Evolutionary conservation across 1,140 invertebrate genomes (phyloP).

Genomic region (Pseudomyrmex sp.): DNA sequence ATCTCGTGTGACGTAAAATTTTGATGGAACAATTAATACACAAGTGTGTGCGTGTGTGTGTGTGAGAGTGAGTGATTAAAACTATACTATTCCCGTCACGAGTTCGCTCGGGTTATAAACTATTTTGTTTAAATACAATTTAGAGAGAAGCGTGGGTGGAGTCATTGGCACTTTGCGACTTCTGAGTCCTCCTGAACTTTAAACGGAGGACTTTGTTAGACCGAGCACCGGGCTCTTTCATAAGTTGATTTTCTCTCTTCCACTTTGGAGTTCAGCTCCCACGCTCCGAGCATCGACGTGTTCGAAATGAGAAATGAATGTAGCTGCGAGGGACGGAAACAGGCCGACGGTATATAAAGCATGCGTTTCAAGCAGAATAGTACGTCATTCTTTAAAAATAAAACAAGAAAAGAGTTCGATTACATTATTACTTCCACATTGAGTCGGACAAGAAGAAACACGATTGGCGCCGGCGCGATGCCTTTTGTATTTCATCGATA

Average conservation of each 20-base stretch:
- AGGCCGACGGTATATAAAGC: constrained; percentile 54
- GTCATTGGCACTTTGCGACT: constrained; percentile 53
- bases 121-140: constrained; percentile 58
- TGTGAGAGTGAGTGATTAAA: background rate
- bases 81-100: constrained; percentile 21
- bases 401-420: constrained; percentile 60
- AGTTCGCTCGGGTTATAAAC: constrained; percentile 34
- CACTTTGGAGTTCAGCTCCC: constrained; percentile 63
- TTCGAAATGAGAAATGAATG: constrained; percentile 77
- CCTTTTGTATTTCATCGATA: constrained; percentile 3
- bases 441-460: constrained; percentile 41
- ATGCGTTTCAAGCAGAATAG: constrained; percentile 47
- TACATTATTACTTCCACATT: constrained; percentile 56
- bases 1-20: too few species aligned
- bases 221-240: constrained; percentile 60
- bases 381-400: constrained; percentile 58
- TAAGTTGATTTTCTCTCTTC: constrained; percentile 66
- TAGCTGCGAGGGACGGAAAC: constrained; percentile 63
- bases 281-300: constrained; percentile 70
- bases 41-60: too few species aligned
- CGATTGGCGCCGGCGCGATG: background rate
- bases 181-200: constrained; percentile 51
- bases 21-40: too few species aligned
- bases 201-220: constrained; percentile 61
- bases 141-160: constrained; percentile 3